Evolutionary conservation across 92 coral and sea anemone genomes (phyloP), one percentile per base, ranked within the genome.

Genomic region (Parazoanthus darwini): DNA sequence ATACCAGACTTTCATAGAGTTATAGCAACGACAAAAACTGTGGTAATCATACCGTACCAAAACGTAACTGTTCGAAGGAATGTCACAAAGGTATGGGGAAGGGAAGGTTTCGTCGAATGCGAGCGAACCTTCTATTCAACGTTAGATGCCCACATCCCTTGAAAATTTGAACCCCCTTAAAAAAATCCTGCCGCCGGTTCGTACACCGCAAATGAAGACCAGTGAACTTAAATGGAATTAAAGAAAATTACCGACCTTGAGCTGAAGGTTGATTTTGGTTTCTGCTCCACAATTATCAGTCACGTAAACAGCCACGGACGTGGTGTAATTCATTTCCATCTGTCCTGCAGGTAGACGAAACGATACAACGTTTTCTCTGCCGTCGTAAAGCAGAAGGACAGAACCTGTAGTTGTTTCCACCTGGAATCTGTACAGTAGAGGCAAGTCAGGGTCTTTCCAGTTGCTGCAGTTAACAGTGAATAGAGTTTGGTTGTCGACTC

Each of bases 381-480:
- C 65, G 58, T 78, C 23, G 65, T 78, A 46, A 37, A 78, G 63
- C 39, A 78, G 5, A 23, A 78, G 20, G 33, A 6, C 58, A 44
- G 18, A 22, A 11, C 82, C 82, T 22, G 35, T 5, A 44, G 4
- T n/a, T 9, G 29, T 48, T 48, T 20, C 63, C 33, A 78, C 25
- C 8, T 78, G 35, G 37, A 42, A 78, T 48, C 14, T 43, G 63
- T 78, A 78, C 15, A 48, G 18, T 20, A 78, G 82, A 5, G 65
- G 82, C 39, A 46, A 43, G 16, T 78, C 35, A 44, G 63, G 65
- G 82, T 78, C 82, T 8, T 78, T 78, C 82, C 82, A 78, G 35
- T 48, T 25, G 63, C 54, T 78, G 63, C 82, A 78, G 5, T 39
- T 78, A 42, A 48, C 36, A n/a, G 18, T 78, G 82, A 78, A 78